Evolutionary conservation across 1,140 invertebrate genomes (phyloP).

Genomic region (Drosophila asahinai): DNA sequence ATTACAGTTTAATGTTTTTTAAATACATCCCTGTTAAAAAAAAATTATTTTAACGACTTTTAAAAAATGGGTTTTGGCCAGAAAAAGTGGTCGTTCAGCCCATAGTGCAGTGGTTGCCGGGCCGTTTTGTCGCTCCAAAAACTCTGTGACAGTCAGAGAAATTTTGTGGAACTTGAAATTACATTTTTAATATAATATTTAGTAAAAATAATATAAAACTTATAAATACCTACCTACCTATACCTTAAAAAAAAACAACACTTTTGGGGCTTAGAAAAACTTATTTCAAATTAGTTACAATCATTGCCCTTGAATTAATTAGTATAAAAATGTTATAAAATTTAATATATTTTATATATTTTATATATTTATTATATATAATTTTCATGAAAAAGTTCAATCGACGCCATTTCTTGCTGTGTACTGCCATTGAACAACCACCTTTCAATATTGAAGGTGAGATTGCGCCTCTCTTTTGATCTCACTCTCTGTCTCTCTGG

Average conservation of each 20-base stretch:
- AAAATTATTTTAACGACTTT: no score
- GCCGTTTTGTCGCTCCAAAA: not conserved
- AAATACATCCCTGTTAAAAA: no score
- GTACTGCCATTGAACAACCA: slow-evolving; percentile 16
- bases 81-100: no score
- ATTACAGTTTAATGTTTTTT: no score
- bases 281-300: no score
- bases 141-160: no score
- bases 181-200: not conserved
- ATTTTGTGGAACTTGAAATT: not conserved
- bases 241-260: not conserved
- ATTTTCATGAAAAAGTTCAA: not conserved
- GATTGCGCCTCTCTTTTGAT: slow-evolving; percentile 3
- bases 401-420: not conserved
- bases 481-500: not conserved
- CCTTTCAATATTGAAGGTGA: slow-evolving; percentile 48
- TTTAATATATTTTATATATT: no score
- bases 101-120: not conserved
- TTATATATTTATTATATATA: not conserved
- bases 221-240: not conserved
- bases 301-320: no score
- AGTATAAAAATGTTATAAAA: no score
- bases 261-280: no score
- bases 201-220: not conserved
- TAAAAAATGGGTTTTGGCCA: no score